Conservation (phyloP, 2,113 vertebrate genomes). For the Pituophis catenifer region DNA sequence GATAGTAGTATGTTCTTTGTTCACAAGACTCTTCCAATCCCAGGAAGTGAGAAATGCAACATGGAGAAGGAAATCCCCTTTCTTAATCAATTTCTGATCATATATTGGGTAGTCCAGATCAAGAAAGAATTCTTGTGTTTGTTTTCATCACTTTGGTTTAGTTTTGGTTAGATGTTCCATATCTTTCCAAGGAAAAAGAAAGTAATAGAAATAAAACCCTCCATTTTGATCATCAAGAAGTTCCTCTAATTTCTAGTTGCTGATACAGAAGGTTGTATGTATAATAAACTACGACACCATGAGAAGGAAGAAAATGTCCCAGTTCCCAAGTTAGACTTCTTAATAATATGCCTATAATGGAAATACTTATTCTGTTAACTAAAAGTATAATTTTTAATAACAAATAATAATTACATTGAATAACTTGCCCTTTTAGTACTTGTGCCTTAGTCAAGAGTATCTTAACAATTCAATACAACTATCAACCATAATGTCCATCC, state of each 20-base stretch:
- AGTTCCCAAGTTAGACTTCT: background rate
- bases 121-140: background rate
- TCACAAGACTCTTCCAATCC: background rate
- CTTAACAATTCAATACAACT: background rate
- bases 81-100: background rate
- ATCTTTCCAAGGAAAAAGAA: background rate
- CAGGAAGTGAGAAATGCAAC: background rate
- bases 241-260: background rate
- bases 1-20: background rate
- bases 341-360: background rate
- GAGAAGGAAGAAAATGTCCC: background rate
- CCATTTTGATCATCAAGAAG: background rate
- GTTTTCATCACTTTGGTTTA: background rate
- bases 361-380: background rate
- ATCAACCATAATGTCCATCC: background rate
- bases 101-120: background rate
- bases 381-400: background rate
- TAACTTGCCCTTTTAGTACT: background rate
- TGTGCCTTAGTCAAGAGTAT: background rate
- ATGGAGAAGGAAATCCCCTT: background rate
- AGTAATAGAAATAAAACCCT: background rate
- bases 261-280: background rate
- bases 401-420: background rate
- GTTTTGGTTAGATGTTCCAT: background rate
- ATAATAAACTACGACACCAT: background rate